Percentiles rank a stretch among this genome's conserved stretches.
These are phyloP conservation scores for Delphinapterus leucas DNA, from an alignment of 2,113 vertebrate species.

Conservation along the genomic window DNA sequence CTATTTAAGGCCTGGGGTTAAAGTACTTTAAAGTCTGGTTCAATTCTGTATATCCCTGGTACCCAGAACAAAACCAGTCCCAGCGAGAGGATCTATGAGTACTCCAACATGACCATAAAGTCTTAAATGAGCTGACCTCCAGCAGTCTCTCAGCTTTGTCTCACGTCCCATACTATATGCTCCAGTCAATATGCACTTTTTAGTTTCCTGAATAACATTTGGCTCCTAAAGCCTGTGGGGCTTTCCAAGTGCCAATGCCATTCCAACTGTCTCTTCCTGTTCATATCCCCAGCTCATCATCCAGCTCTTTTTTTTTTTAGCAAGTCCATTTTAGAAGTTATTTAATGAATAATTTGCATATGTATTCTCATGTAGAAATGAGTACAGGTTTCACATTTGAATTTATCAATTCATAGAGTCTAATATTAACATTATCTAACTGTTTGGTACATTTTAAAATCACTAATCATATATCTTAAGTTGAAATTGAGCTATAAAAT, in stretches of 20 bases:
- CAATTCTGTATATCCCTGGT: not conserved
- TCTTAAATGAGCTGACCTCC: not conserved
- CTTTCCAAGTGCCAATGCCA: not conserved
- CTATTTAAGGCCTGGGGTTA: not conserved
- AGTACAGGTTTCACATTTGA: not conserved
- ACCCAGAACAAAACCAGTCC: slow-evolving; percentile 9
- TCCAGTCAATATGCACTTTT: not conserved
- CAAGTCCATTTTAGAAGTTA: not conserved
- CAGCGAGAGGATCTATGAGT: not conserved
- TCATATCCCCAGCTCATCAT: not conserved
- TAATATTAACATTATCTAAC: not conserved
- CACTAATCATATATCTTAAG: not conserved
- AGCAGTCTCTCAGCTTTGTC: not conserved
- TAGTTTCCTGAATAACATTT: not conserved
- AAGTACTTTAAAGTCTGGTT: not conserved
- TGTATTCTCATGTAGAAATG: not conserved
- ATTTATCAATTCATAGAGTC: not conserved
- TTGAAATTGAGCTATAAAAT: not conserved
- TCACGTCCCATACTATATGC: not conserved
- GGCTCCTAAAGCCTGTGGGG: not conserved
- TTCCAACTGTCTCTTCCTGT: not conserved
- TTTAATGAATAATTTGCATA: not conserved
- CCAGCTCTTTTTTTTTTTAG: not conserved
- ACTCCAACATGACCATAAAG: not conserved
- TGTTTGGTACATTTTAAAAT: not conserved